Evolutionary conservation across 2,797 vertebrate genomes (phyloP), one percentile per base, ranked within the genome.

Genomic region (Agapornis canus): DNA sequence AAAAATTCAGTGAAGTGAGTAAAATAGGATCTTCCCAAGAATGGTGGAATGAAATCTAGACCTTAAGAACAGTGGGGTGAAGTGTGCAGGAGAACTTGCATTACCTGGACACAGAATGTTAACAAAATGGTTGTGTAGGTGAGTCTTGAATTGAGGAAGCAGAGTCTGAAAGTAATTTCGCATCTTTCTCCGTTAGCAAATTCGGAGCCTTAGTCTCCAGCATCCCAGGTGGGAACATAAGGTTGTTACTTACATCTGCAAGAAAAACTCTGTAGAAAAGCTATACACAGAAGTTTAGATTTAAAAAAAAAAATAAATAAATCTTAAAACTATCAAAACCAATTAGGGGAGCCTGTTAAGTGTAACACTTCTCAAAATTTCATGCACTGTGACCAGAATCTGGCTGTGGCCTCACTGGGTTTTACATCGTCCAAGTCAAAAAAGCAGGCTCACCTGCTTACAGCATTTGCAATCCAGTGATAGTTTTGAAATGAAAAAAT

Each of bases 61-160:
- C 13, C 52, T 68, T 68, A 16, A 42, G 35, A 70, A 31, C 17
- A 75, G 32, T 31, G 27, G 25, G 14, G 14, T 43, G 27, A 71
- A 75, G 10, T 18, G 40, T 27, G 49, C 48, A 15, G 40, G 51
- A 42, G n/a, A 57, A 17, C 54, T 77, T 2, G 0, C 1, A 1
- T 66, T 63, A 26, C 4, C n/a, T 72, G 31, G 6, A 16, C 10
- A 3, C 18, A 14, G 27, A 63, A 6, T 48, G 15, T 39, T 75
- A 13, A 1, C 3, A 27, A 51, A 64, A 9, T n/a, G 7, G 17
- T 40, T 37, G 27, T 0, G 2, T 21, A 7, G n/a, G 40, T 7
- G 23, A 76, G 9, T 76, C 16, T 23, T 87, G 10, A 9, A 11
- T 23, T 52, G 76, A n/a, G 35, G 35, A 59, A 37, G 11, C 13